phyloP scores from a whole-genome alignment of 2,113 vertebrate species.

The Promerops cafer region DNA sequence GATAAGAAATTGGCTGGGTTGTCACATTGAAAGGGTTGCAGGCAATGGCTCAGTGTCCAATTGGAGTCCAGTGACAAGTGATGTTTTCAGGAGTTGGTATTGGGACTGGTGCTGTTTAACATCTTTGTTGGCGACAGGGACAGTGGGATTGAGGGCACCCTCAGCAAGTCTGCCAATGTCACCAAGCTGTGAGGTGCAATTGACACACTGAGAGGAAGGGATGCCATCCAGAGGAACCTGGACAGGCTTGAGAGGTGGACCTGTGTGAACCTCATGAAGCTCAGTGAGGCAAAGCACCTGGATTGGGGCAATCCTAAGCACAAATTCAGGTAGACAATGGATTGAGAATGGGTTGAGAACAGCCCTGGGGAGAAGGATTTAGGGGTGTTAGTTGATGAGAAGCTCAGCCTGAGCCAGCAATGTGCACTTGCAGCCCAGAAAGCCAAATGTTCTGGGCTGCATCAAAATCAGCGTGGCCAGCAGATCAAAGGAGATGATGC shows the following conservation, averaged over 20 bases:
- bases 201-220: not conserved
- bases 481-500: not conserved
- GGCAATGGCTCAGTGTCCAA: not conserved
- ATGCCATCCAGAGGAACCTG: not conserved
- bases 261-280: not conserved
- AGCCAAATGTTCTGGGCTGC: not conserved
- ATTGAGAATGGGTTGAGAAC: not conserved
- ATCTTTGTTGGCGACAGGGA: not conserved
- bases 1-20: not conserved
- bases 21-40: not conserved
- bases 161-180: not conserved
- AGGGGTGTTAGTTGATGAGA: not conserved
- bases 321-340: not conserved
- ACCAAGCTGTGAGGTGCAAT: fast-evolving
- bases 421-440: not conserved
- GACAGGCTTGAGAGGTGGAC: not conserved
- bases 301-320: fast-evolving
- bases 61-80: not conserved
- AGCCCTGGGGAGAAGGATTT: not conserved
- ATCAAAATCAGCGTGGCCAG: not conserved
- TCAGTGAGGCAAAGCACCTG: not conserved
- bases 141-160: not conserved
- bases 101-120: not conserved
- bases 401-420: not conserved
- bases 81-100: not conserved